A percentile compares a stretch with the other conserved stretches of the same genome.
Evolutionary conservation across 2,797 vertebrate species (phyloP).

Genomic region (Onychomys arenicola): DNA sequence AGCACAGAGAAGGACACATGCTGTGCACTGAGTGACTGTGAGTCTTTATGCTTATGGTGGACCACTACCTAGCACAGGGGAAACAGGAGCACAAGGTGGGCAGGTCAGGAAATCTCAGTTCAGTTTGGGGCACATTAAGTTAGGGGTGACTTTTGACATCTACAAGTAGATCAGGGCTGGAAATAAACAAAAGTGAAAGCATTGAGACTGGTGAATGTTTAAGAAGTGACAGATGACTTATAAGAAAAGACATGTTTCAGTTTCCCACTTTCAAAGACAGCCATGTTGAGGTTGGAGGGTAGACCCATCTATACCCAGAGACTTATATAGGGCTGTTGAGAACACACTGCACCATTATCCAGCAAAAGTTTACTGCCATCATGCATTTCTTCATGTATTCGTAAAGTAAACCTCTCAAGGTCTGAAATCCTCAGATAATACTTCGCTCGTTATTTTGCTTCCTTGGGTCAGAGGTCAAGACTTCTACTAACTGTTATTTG

Average conservation of each 20-base stretch:
- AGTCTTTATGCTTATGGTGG: background rate
- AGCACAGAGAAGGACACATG: background rate
- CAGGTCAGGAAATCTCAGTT: background rate
- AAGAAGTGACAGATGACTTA: constrained; percentile 4
- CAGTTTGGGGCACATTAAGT: background rate
- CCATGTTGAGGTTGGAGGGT: background rate
- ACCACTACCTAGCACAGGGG: background rate
- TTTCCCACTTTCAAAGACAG: constrained; percentile 28
- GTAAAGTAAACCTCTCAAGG: constrained; percentile 11
- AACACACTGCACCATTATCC: background rate
- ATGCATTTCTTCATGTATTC: background rate
- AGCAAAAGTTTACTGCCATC: background rate
- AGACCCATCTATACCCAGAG: background rate
- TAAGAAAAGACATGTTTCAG: background rate
- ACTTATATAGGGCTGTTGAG: background rate
- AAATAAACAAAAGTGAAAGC: constrained; percentile 8
- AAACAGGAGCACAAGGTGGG: background rate
- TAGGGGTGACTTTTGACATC: background rate
- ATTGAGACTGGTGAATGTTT: background rate
- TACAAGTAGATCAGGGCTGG: background rate
- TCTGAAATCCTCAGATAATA: background rate
- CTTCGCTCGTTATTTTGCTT: background rate
- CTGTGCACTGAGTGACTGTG: background rate
- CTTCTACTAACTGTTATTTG: constrained; percentile 23
- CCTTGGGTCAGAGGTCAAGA: background rate